phyloP scores from a whole-genome alignment of 2,888 invertebrate species.

The Aplocera efformata region DNA sequence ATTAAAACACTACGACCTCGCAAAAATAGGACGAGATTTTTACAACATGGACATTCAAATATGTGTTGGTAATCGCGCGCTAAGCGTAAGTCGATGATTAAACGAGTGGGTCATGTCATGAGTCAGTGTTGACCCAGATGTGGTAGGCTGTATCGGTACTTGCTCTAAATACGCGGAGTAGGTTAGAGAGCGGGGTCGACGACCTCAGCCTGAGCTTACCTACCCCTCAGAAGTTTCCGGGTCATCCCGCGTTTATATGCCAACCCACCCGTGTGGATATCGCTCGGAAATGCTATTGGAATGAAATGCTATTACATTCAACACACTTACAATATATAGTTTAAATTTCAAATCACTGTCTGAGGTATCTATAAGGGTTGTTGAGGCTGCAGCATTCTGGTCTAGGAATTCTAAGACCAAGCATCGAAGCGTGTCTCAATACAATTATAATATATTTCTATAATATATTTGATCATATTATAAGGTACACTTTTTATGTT shows the following conservation, averaged over 20 bases:
- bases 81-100: constrained; percentile 57
- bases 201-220: constrained; percentile 57
- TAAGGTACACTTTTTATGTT: too few relatives aligned
- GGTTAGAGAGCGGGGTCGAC: constrained; percentile 73
- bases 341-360: too few relatives aligned
- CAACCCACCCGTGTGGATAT: constrained; percentile 13
- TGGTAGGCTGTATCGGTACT: constrained; percentile 65
- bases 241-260: constrained; percentile 42
- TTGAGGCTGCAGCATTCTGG: too few relatives aligned
- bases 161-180: constrained; percentile 74
- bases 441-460: too few relatives aligned
- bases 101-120: constrained; percentile 59
- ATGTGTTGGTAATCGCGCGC: constrained; percentile 38
- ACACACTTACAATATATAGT: too few relatives aligned
- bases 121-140: constrained; percentile 72
- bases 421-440: too few relatives aligned
- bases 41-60: constrained; percentile 31
- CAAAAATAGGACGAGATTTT: constrained; percentile 31
- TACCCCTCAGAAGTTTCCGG: constrained; percentile 53
- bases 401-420: too few relatives aligned
- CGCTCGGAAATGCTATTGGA: too few relatives aligned
- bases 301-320: too few relatives aligned
- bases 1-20: constrained; percentile 32
- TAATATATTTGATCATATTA: too few relatives aligned
- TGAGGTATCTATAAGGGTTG: too few relatives aligned